Evolutionary conservation across 1,140 invertebrate species (phyloP), one percentile per base, ranked within the genome.

Genomic region (Orius insidiosus): DNA sequence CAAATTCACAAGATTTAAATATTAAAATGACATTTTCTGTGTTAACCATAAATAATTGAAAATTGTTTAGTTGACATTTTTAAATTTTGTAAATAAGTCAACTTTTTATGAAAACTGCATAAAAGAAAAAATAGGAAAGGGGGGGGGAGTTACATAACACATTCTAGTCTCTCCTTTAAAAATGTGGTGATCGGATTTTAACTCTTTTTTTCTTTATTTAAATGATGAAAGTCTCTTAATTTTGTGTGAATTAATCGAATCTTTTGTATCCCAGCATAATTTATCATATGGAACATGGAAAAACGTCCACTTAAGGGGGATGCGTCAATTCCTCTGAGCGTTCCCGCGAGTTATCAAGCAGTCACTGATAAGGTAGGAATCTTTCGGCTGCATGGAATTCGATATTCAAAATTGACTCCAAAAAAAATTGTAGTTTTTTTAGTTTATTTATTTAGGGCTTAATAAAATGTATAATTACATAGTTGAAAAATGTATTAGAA

Each of bases 291-390:
- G 19, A 48, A 18, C 19, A 51, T 51, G 50, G 50, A 51, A 51
- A 51, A 51, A 38, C 50, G 45, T 41, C 50, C 50, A 19, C 44
- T 51, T 39, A 51, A 48, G 44, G 50, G 50, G 14, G 48, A 48
- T 48, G 46, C 38, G n/a, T 39, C 46, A 5, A 48, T 51, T 45
- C 46, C 40, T 44, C 38, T 48, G 46, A 51, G 32, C 35, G 34
- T 32, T 36, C 42, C 46, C 18, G 39, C 50, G 15, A 48, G 41
- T 38, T 51, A 51, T 48, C 50, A 51, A 48, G 50, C 50, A 40
- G 53, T 50, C 47, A 37, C 31, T 50, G 48, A 47, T 38, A 53
- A 52, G 47, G 46, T 50, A 49, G 35, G 43, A 42, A 14, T 46
- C 15, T 15, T 46, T 7, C 30, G 15, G 15, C 31, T 6, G 11